phyloP scores from a whole-genome alignment of 1,140 invertebrate genomes.

The Hesperophylax magnus region DNA sequence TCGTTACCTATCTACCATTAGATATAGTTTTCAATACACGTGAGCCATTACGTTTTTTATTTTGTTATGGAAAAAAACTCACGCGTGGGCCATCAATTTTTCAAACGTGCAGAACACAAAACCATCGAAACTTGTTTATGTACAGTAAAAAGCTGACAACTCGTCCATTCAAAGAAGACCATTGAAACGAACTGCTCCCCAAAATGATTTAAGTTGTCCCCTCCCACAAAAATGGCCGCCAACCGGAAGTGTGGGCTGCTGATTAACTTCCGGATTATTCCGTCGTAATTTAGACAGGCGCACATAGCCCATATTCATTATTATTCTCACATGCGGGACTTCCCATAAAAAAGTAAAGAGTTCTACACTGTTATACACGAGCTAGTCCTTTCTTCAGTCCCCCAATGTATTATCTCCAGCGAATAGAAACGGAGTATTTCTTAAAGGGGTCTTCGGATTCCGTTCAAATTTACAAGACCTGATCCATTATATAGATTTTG shows the following conservation, averaged over 20 bases:
- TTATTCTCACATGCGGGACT: conserved; percentile 17
- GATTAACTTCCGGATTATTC: conserved; percentile 45
- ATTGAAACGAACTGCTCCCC: conserved; percentile 1
- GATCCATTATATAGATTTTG: conserved; percentile 37
- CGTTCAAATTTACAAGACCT: conserved; percentile 22
- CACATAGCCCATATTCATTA: conserved; percentile 27
- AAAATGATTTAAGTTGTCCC: neutral
- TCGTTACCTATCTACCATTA: too few relatives aligned
- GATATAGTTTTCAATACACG: too few relatives aligned
- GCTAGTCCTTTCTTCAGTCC: neutral
- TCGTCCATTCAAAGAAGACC: neutral
- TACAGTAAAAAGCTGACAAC: neutral
- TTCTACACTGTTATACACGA: neutral
- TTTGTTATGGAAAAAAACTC: too few relatives aligned
- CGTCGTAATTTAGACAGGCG: conserved; percentile 34
- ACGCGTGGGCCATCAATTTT: too few relatives aligned
- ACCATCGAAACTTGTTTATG: too few relatives aligned
- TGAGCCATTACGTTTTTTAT: too few relatives aligned
- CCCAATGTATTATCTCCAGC: conserved; percentile 20
- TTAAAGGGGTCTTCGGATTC: conserved; percentile 27
- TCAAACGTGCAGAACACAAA: too few relatives aligned
- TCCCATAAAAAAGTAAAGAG: conserved; percentile 9
- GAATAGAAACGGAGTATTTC: conserved; percentile 37
- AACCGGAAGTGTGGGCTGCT: conserved; percentile 31
- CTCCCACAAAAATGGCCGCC: conserved; percentile 47